phyloP scores from a whole-genome alignment of 2,113 vertebrate species.

The Cygnus buccinator region DNA sequence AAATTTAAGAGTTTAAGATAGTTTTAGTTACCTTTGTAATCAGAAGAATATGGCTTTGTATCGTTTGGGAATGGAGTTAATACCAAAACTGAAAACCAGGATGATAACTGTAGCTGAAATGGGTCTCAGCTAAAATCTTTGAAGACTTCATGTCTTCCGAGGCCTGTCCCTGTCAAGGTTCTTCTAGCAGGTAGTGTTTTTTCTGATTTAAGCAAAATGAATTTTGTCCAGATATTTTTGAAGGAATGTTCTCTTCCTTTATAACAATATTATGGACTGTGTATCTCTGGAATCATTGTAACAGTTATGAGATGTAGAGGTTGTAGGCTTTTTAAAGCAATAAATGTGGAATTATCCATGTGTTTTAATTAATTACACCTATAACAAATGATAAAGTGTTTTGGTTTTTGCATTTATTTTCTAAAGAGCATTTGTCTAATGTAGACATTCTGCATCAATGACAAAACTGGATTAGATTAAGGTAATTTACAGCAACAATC shows the following conservation, averaged over 20 bases:
- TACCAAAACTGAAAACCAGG: background rate
- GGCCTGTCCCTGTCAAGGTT: background rate
- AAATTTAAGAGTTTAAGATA: background rate
- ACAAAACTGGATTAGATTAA: background rate
- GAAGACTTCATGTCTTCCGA: background rate
- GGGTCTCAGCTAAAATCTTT: background rate
- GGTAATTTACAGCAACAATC: background rate
- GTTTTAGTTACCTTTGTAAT: background rate
- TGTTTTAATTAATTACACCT: background rate
- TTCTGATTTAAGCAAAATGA: background rate
- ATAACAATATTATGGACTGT: background rate
- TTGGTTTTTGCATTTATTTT: background rate
- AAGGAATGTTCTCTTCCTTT: background rate
- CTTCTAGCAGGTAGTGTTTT: background rate
- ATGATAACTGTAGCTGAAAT: background rate
- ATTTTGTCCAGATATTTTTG: background rate
- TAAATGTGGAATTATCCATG: background rate
- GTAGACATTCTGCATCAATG: background rate
- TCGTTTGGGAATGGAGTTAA: background rate
- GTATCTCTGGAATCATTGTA: background rate
- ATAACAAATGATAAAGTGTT: accelerated
- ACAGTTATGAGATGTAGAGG: background rate
- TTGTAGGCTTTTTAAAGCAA: background rate
- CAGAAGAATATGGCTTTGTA: background rate
- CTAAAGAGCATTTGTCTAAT: background rate